Conservation (phyloP, 2,888 invertebrate genomes). For the Lithophane ornitopus region DNA sequence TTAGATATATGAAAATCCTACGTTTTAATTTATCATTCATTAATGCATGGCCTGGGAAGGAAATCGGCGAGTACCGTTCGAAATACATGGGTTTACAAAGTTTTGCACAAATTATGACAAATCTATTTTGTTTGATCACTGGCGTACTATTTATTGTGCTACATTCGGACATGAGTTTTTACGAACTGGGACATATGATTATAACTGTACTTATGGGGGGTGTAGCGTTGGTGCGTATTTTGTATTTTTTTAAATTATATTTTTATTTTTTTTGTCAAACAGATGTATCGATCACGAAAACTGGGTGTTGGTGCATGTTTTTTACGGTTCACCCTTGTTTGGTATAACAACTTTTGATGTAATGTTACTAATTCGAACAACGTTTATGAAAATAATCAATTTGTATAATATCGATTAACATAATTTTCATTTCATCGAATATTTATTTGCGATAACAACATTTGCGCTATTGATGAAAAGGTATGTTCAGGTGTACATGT, state of each 20-base stretch:
- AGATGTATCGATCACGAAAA: not conserved
- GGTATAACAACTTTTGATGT: no score
- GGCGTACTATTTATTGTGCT: not conserved
- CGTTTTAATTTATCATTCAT: not conserved
- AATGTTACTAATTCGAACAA: no score
- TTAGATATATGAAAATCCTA: conserved; percentile 9
- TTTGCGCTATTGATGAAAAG: no score
- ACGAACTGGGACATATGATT: conserved; percentile 32
- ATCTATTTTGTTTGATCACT: not conserved
- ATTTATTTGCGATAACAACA: no score
- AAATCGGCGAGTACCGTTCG: conserved; percentile 18
- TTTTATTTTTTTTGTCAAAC: not conserved
- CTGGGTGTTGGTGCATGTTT: not conserved
- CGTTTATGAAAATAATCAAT: no score
- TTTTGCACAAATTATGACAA: not conserved
- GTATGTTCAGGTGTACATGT: no score
- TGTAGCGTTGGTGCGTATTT: conserved; percentile 24
- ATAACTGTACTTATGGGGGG: conserved; percentile 9
- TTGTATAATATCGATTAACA: no score
- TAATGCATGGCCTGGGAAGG: conserved; percentile 40
- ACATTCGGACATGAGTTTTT: conserved; percentile 10
- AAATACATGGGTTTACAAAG: not conserved
- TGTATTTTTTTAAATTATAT: no score
- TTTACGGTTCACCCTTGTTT: no score
- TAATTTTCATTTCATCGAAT: no score